Evolutionary conservation across 1,140 invertebrate species (phyloP), one percentile per base, ranked within the genome.

Genomic region (Caenorhabditis briggsae): DNA sequence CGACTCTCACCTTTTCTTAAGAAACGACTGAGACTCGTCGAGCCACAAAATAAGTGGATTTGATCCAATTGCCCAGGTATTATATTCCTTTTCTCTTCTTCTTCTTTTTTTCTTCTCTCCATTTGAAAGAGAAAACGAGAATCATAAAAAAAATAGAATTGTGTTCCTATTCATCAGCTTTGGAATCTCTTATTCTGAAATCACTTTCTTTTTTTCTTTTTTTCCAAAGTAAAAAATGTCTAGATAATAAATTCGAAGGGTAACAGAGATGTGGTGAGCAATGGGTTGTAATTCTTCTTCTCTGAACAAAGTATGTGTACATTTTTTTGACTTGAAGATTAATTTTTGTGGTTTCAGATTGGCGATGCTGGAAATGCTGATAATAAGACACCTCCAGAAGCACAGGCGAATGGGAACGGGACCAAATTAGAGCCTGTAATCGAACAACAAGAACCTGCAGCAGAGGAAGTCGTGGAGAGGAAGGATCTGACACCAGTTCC

Each of bases 11-110:
- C 33, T 33, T 33, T 33, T 33, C 33, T 33, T 33, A 33, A 33
- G 33, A 33, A 33, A 33, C 1, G 33, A 33, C 33, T n/a, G n/a
- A n/a, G n/a, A n/a, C n/a, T n/a, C n/a, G n/a, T 33, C 23, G 9
- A 11, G 43, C 11, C 18, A 25, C 70, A 78, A 78, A 78, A 53
- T 50, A 78, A 43, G 64, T 70, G 64, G 64, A 70, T 70, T 78
- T 78, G 11, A 78, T 78, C 46, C 70, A 78, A 78, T 78, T 50
- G 70, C 23, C 70, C 70, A 78, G 70, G 70, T 78, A 78, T 78
- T 78, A 78, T 78, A 78, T 46, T 46, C 41, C 41, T 43, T 70
- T n/a, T 43, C 41, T 46, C 33, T 78, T 43, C 33, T 78, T 46
- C 64, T 70, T 46, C n/a, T 70, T 46, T 23, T 78, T 78, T 50